phyloP scores from a whole-genome alignment of 1,140 invertebrate genomes.

The Neoseiulus cucumeris region DNA sequence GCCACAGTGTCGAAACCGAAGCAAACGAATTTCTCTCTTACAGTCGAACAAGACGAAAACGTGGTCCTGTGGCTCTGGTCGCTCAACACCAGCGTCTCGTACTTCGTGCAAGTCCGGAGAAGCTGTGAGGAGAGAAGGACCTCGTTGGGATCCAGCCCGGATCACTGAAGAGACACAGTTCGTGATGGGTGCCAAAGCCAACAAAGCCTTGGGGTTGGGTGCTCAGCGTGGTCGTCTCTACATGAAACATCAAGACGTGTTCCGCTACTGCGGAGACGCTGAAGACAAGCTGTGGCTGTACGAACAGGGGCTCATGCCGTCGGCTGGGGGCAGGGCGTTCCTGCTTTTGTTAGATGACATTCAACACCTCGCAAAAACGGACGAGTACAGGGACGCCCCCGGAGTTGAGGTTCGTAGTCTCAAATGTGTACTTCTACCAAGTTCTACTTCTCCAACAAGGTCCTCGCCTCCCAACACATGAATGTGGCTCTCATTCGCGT shows the following conservation, averaged over 20 bases:
- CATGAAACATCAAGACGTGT: conserved; percentile 51
- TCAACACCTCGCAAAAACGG: conserved; percentile 43
- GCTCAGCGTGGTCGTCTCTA: conserved; percentile 50
- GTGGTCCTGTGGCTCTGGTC: conserved; percentile 20
- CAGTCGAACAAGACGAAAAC: conserved; percentile 44
- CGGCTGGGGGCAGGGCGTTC: conserved; percentile 53
- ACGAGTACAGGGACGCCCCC: conserved; percentile 47
- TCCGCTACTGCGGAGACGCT: conserved; percentile 51
- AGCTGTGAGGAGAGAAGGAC: conserved; percentile 31
- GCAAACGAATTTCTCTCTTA: conserved; percentile 4
- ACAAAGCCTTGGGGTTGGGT: conserved; percentile 50
- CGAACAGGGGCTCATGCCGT: conserved; percentile 48
- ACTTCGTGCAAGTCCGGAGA: conserved; percentile 24
- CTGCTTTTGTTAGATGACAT: conserved; percentile 61
- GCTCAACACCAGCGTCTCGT: conserved; percentile 23
- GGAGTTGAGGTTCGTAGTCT: conserved; percentile 29
- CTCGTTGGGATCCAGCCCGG: conserved; percentile 51
- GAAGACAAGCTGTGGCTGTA: conserved; percentile 62
- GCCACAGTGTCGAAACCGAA: too few relatives aligned
- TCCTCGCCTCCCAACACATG: too few relatives aligned
- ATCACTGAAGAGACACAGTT: conserved; percentile 45
- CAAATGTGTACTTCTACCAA: background rate
- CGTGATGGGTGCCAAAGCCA: conserved; percentile 47
- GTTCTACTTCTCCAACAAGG: too few relatives aligned
- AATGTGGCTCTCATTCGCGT: too few relatives aligned